Base-by-base conservation (phyloP, 2,888 invertebrate genomes). In the Sinodicranocentrus sp. region DNA sequence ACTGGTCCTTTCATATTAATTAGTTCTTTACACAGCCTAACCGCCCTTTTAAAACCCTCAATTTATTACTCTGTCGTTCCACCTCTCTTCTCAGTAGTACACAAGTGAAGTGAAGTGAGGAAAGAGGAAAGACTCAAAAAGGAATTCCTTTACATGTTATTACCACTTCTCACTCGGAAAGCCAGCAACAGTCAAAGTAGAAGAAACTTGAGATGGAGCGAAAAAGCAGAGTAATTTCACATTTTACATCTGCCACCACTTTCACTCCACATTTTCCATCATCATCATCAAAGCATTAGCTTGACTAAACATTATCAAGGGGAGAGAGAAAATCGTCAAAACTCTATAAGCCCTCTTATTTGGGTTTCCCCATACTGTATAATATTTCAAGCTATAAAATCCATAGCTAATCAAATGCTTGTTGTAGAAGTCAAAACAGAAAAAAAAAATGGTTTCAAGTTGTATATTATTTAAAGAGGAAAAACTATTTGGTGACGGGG, bases 1-100 rank as follows among this genome's bases (percentile, higher is more conserved):
- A 73, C 80, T 80, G 80, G 80, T 67, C 80, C 67, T 73, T 80
- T 80, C 65, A 67, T 80, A 80, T 80, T 80, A 80, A 80, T 80
- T 80, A 80, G 80, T 80, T 80, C 80, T 80, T 80, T 80, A 79
- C 71, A 65, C 44, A 67, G 67, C 15, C 80, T 80, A 72, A 73
- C 80, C 80, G 73, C 61, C 80, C 80, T 80, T 73, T 80, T 80
- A 80, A 80, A 80, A 73, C 67, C 80, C 67, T 67, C 80, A 80
- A 80, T 80, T 80, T 73, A 80, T 80, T 80, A 73, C 80, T 65
- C 72, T 80, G 80, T 80, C 79, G 63, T 71, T 71, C 71, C 68
- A 54, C 57, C 65, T 73, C 67, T 67, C 54, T 57, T 78, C 59
- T 33, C 25, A 1, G 2, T 65, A 65, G 65, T 43, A 75, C 52